Conservation (phyloP, 2,113 vertebrate species). For the Silurus asotus region DNA sequence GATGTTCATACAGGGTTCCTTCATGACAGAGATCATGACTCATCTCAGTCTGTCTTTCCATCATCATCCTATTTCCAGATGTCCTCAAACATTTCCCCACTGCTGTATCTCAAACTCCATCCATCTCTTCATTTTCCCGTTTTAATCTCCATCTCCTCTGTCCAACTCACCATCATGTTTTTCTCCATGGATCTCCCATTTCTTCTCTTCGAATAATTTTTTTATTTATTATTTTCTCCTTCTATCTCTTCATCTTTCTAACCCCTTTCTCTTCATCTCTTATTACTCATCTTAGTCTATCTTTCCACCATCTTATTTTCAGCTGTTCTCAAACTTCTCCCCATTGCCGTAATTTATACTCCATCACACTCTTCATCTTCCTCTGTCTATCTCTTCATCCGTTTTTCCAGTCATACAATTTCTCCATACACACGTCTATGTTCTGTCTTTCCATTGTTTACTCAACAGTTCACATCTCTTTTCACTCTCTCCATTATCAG, state of each 20-base stretch:
- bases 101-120: not conserved
- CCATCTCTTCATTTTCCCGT: not conserved
- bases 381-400: not conserved
- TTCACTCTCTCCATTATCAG: not conserved
- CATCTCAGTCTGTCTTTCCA: not conserved
- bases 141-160: not conserved
- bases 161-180: not conserved
- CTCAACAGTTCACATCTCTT: not conserved
- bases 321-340: not conserved
- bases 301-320: not conserved
- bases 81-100: not conserved
- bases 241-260: not conserved
- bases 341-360: too few relatives aligned
- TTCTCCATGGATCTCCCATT: not conserved
- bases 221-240: not conserved
- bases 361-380: too few relatives aligned
- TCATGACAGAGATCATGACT: not conserved
- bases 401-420: not conserved
- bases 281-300: not conserved
- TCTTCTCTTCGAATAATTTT: not conserved
- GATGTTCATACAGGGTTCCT: not conserved
- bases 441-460: not conserved
- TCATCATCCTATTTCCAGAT: not conserved
- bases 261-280: not conserved
- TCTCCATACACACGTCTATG: not conserved